Conservation (phyloP, 92 coral and sea anemone species). For the Siderastrea radians region DNA sequence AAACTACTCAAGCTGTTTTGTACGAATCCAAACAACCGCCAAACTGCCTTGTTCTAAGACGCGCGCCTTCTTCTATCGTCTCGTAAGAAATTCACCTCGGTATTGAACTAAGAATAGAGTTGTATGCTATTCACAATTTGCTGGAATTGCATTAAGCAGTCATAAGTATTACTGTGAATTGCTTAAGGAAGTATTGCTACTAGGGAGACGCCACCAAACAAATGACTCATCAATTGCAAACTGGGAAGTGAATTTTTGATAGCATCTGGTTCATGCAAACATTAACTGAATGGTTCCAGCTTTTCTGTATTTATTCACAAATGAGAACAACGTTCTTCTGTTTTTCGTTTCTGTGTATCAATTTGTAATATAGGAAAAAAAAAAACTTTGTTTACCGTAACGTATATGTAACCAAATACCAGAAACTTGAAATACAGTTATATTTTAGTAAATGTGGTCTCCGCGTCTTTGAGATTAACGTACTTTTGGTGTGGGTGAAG, state of each 20-base stretch:
- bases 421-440: conserved; percentile 44
- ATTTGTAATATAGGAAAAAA: conserved; percentile 41
- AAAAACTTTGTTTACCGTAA: conserved; percentile 29
- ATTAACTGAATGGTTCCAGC: neutral
- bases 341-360: conserved; percentile 35
- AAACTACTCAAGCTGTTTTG: neutral
- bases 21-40: neutral
- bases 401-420: conserved; percentile 57
- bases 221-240: neutral
- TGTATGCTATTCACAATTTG: no score
- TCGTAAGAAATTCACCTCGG: neutral
- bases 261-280: neutral
- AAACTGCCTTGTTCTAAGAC: no score
- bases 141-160: neutral
- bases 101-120: neutral
- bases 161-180: neutral
- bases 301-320: conserved; percentile 47
- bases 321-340: conserved; percentile 35
- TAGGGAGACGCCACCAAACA: neutral
- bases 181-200: neutral
- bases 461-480: neutral
- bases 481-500: neutral
- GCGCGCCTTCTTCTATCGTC: neutral
- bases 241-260: neutral
- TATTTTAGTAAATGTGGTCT: conserved; percentile 33